Conservation (phyloP, 2,888 invertebrate genomes). For the Sthenelais limicola region DNA sequence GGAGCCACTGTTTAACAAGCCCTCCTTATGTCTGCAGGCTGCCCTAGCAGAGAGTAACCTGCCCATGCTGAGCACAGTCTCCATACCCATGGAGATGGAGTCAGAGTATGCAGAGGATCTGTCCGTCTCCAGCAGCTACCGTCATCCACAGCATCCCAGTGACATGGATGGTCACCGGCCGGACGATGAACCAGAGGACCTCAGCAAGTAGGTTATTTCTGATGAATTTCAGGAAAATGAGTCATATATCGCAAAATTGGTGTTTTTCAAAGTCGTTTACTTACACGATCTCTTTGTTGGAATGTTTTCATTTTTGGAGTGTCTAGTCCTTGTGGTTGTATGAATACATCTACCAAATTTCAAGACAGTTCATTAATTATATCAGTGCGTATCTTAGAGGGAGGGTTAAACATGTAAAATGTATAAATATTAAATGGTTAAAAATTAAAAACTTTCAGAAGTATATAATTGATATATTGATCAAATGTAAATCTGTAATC, state of each 20-base stretch:
- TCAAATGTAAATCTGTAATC: too few species aligned
- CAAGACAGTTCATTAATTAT: too few species aligned
- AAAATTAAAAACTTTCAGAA: too few species aligned
- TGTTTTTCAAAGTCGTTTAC: neutral
- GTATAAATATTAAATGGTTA: too few species aligned
- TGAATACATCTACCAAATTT: too few species aligned
- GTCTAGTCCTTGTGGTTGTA: too few species aligned
- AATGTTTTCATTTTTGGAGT: too few species aligned
- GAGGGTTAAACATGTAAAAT: too few species aligned
- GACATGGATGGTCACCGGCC: slow-evolving; percentile 15
- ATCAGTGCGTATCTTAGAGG: too few species aligned
- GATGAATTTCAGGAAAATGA: neutral
- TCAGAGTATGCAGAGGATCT: slow-evolving; percentile 25
- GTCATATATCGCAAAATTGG: neutral
- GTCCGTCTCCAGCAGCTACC: neutral
- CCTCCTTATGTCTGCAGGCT: slow-evolving; percentile 75
- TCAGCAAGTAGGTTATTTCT: neutral
- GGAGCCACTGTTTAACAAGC: too few species aligned
- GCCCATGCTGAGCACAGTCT: slow-evolving; percentile 70
- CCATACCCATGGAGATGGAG: slow-evolving; percentile 48
- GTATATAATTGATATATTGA: too few species aligned
- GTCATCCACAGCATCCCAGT: neutral
- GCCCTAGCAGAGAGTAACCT: slow-evolving; percentile 77
- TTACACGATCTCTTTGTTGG: neutral
- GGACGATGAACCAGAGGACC: neutral